A percentile compares a stretch with the other conserved stretches of the same genome.
Evolutionary conservation across 2,888 invertebrate species (phyloP).

Genomic region (Acanthoscelides obtectus): DNA sequence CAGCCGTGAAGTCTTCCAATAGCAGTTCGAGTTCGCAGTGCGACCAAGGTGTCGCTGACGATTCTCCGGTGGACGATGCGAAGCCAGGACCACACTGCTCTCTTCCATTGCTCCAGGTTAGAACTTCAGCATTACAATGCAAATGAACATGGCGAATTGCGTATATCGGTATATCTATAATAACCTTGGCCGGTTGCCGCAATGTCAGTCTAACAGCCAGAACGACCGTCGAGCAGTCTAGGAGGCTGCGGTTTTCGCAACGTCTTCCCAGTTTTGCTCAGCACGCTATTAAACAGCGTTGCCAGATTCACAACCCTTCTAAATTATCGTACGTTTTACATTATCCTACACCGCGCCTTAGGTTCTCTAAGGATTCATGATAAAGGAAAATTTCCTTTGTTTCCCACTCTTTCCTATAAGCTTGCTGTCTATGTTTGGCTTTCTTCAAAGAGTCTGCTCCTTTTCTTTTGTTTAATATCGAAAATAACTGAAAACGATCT

Average conservation of each 20-base stretch:
- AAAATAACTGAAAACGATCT: too few relatives aligned
- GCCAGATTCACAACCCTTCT: neutral
- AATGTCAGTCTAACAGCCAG: neutral
- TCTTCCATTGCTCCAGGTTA: slow-evolving; percentile 51
- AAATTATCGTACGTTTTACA: too few relatives aligned
- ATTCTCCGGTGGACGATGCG: slow-evolving; percentile 35
- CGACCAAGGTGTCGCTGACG: slow-evolving; percentile 35
- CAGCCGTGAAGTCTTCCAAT: slow-evolving; percentile 46
- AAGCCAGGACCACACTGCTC: slow-evolving; percentile 52
- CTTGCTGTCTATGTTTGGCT: too few relatives aligned
- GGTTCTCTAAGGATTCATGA: too few relatives aligned
- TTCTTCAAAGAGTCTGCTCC: too few relatives aligned
- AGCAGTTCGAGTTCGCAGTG: slow-evolving; percentile 42
- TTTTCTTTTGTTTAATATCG: too few relatives aligned
- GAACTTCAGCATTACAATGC: too few relatives aligned
- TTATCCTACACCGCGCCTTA: too few relatives aligned
- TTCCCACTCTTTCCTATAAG: too few relatives aligned
- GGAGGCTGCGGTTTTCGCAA: slow-evolving; percentile 10
- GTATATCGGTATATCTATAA: neutral
- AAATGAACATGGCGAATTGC: too few relatives aligned
- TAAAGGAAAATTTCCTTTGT: too few relatives aligned
- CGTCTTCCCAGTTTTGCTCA: slow-evolving; percentile 21
- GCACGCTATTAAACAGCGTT: neutral
- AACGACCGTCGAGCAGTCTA: slow-evolving; percentile 25
- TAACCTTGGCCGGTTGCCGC: neutral